Percentiles rank a stretch among this genome's conserved stretches.
Evolutionary conservation across 2,888 invertebrate genomes (phyloP).

Genomic region (Dinocampus coccinellae): DNA sequence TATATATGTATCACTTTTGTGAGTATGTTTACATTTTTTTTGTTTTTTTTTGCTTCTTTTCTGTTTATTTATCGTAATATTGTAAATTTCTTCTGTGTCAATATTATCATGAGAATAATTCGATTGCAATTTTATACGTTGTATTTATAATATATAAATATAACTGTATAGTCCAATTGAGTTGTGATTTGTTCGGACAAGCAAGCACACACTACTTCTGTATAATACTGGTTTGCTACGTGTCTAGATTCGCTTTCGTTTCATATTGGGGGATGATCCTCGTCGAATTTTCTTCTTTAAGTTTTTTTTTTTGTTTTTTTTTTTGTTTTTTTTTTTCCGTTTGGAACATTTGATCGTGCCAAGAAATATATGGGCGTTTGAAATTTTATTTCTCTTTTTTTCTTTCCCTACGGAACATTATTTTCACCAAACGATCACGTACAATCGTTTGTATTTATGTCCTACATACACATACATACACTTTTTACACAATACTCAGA

Average conservation of each 20-base stretch:
- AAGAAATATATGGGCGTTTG: slow-evolving; percentile 23
- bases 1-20: slow-evolving; percentile 2
- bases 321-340: slow-evolving; percentile 10
- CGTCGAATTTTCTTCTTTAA: slow-evolving; percentile 23
- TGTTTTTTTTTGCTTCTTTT: too few relatives aligned
- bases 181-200: slow-evolving; percentile 25
- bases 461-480: background rate
- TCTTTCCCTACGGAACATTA: background rate
- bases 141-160: background rate
- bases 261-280: slow-evolving; percentile 12
- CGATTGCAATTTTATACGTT: background rate
- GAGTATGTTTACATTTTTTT: background rate
- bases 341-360: slow-evolving; percentile 25
- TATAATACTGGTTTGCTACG: slow-evolving; percentile 13
- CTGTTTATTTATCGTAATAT: slow-evolving; percentile 45
- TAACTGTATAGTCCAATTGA: slow-evolving; percentile 41
- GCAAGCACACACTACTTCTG: background rate
- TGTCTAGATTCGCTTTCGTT: slow-evolving; percentile 4
- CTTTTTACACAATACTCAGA: too few relatives aligned
- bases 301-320: background rate
- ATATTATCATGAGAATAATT: background rate
- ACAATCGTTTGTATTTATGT: background rate
- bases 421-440: slow-evolving; percentile 15
- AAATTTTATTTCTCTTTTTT: slow-evolving; percentile 8
- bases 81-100: slow-evolving; percentile 64